Evolutionary conservation across 2,113 vertebrate species (phyloP), one percentile per base, ranked within the genome.

Genomic region (Neodontobutis hainanensis): DNA sequence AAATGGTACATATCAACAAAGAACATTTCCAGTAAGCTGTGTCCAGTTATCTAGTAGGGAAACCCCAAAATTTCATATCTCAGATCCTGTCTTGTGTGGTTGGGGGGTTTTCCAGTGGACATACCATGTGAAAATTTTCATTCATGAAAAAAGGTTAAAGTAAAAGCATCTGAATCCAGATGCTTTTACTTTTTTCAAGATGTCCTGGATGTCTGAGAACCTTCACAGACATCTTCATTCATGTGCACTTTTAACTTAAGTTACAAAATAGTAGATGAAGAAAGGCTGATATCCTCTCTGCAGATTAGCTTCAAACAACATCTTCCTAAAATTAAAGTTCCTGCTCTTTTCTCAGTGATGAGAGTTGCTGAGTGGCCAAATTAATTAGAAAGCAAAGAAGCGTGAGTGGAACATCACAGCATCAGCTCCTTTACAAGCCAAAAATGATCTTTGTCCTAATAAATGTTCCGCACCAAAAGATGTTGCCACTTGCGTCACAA

Each of bases 391-490:
- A 75, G 70, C 53, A 66, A 38, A 14, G 16, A 49, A 55, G 49
- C 45, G 47, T 3, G 38, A 66, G 73, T 52, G 14, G 63, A 61
- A 75, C 73, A 66, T 73, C 60, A 64, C 74, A 72, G 61, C 76
- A 80, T 81, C 82, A 84, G 87, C 73, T 75, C 45, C 61, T 80
- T 56, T 50, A 40, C 8, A 43, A 69, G 84, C 86, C 86, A 87
- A 84, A 84, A 86, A 87, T 81, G 66, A 83, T 84, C 68, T 85
- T 70, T 75, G 75, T 52, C 57, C 61, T 64, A 61, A 81, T 84
- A 74, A 83, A 68, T 61, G 62, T 65, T 58, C 27, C 49, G 0
- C 8, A 6, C 8, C 65, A 77, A 60, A 27, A 55, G 55, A 75
- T 66, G 55, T 73, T 14, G 65, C 32, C 8, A 53, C 11, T 50